phyloP scores from a whole-genome alignment of 2,113 vertebrate genomes.

The Chionis minor region DNA sequence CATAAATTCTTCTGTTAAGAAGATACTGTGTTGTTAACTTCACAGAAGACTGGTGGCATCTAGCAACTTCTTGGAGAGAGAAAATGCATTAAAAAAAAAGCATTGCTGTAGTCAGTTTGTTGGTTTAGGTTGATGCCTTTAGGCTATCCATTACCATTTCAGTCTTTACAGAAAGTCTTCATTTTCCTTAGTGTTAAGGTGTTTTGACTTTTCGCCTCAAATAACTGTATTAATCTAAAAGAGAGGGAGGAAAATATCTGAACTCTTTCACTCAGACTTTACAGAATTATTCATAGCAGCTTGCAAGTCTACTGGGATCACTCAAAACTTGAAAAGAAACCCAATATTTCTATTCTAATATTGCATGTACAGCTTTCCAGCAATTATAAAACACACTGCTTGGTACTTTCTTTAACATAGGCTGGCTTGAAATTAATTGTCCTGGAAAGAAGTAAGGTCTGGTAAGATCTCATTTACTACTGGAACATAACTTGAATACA shows the following conservation, averaged over 20 bases:
- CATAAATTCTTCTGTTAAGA: neutral
- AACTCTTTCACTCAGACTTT: neutral
- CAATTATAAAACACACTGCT: constrained; percentile 21
- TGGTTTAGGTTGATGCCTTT: neutral
- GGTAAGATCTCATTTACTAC: constrained; percentile 23
- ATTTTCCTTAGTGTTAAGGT: neutral
- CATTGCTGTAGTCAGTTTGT: neutral
- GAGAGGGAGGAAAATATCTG: neutral
- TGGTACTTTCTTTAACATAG: neutral
- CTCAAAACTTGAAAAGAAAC: constrained; percentile 30
- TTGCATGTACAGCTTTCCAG: neutral
- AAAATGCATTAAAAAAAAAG: neutral
- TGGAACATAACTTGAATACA: neutral
- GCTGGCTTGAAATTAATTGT: constrained; percentile 47
- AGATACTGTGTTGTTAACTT: neutral
- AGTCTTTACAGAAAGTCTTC: neutral
- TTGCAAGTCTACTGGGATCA: constrained; percentile 1
- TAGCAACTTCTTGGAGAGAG: neutral
- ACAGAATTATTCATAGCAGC: neutral
- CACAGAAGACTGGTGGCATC: neutral
- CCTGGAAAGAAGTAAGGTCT: neutral
- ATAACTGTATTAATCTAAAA: neutral
- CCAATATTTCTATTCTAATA: constrained; percentile 10
- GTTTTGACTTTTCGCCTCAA: constrained; percentile 4
- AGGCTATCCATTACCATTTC: neutral